These are phyloP conservation scores for Cynopterus sphinx DNA, from an alignment of 2,797 vertebrate species.

Conservation along the genomic window DNA sequence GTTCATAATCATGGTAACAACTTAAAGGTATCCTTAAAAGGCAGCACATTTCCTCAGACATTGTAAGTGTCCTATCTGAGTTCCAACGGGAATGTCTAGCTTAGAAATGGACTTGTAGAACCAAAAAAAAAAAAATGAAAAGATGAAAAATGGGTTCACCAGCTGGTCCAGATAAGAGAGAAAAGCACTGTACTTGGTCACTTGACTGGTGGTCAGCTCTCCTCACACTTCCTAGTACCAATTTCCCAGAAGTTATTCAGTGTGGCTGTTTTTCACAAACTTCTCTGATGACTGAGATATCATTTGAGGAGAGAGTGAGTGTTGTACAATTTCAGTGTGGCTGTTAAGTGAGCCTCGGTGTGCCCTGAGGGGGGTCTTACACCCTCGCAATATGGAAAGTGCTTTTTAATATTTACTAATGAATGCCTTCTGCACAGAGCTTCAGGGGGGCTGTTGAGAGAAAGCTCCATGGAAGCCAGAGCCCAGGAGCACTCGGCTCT, in stretches of 20 bases:
- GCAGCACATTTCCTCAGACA: constrained; percentile 6
- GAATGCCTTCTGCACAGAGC: constrained; percentile 19
- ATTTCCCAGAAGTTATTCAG: constrained; percentile 4
- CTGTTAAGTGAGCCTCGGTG: constrained; percentile 40
- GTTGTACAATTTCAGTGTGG: neutral
- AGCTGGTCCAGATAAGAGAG: neutral
- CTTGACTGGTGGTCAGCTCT: neutral
- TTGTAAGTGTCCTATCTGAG: neutral
- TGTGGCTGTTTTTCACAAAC: neutral
- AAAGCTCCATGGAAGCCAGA: neutral
- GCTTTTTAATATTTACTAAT: constrained; percentile 46
- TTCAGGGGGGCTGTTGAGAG: constrained; percentile 1
- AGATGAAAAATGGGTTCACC: neutral
- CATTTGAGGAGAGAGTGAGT: constrained; percentile 1
- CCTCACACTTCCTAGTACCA: neutral
- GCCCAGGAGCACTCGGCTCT: constrained; percentile 51
- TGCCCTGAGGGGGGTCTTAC: neutral
- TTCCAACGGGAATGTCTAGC: neutral
- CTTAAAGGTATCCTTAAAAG: neutral
- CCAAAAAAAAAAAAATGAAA: neutral
- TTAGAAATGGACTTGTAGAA: constrained; percentile 10
- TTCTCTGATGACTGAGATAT: neutral
- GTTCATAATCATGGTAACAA: neutral
- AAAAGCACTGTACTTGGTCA: neutral
- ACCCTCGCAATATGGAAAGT: neutral